Evolutionary conservation across 2,113 vertebrate species (phyloP).

Genomic region (Silurus glanis): DNA sequence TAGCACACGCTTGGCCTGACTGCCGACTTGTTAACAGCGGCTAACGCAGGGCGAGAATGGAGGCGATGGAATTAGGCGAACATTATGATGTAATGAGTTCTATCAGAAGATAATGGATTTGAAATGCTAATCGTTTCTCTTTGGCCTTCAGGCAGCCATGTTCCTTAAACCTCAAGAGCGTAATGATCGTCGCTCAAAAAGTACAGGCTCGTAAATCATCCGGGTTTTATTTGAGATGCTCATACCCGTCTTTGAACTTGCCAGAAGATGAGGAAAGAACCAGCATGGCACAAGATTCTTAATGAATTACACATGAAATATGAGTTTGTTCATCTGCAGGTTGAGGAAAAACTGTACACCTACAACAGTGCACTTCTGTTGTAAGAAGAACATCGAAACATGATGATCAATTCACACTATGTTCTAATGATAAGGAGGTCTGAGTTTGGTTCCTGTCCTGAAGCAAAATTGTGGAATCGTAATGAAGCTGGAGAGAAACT

Average conservation of each 20-base stretch:
- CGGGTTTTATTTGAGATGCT: background rate
- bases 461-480: background rate
- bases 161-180: background rate
- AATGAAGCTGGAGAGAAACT: background rate
- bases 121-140: background rate
- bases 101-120: background rate
- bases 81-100: background rate
- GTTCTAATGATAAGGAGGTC: background rate
- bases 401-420: background rate
- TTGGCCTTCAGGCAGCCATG: background rate
- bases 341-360: background rate
- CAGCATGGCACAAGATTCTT: background rate
- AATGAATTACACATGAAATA: background rate
- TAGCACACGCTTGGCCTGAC: background rate
- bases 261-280: background rate
- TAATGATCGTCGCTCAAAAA: background rate
- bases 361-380: background rate
- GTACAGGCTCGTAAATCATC: background rate
- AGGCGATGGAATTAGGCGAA: conserved; percentile 2
- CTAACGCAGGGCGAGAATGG: background rate
- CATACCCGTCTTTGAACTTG: background rate
- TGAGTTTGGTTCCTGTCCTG: background rate
- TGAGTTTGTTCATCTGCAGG: background rate
- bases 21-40: background rate
- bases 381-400: background rate